Conservation (phyloP, 2,797 vertebrate species). For the Labeo calbasu region DNA sequence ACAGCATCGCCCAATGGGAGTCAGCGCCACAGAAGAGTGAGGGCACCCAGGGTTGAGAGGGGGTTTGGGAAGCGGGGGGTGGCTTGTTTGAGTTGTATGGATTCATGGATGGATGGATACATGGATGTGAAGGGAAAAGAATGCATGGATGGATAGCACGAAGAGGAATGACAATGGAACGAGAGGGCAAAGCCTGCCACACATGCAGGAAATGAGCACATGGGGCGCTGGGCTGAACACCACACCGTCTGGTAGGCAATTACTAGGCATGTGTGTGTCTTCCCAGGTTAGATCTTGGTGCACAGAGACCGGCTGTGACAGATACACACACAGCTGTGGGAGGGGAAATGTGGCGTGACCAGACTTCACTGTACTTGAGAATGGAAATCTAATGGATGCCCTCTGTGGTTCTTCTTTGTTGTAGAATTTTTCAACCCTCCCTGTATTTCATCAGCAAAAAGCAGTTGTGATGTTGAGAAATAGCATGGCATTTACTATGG, state of each 20-base stretch:
- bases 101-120: conserved; percentile 39
- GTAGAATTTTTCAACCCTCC: not conserved
- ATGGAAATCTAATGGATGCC: conserved; percentile 25
- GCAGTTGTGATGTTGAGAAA: conserved; percentile 7
- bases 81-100: conserved; percentile 32
- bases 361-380: conserved; percentile 36
- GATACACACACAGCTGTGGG: conserved; percentile 49
- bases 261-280: conserved; percentile 57
- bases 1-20: conserved; percentile 36
- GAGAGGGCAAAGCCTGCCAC: conserved; percentile 12
- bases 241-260: conserved; percentile 56
- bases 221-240: conserved; percentile 38
- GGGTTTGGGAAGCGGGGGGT: conserved; percentile 1
- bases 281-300: conserved; percentile 53
- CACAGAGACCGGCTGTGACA: conserved; percentile 43
- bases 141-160: conserved; percentile 17
- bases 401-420: conserved; percentile 13
- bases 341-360: conserved; percentile 22
- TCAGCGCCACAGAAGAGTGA: conserved; percentile 25
- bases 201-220: conserved; percentile 51
- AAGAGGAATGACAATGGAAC: conserved; percentile 30
- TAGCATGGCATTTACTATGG: conserved; percentile 22
- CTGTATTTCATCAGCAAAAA: conserved; percentile 20
- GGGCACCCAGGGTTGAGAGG: conserved; percentile 1
- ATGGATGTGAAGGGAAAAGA: conserved; percentile 37